A percentile compares a stretch with the other conserved stretches of the same genome.
Evolutionary conservation across 2,113 vertebrate species (phyloP).

Genomic region (Noturus placidus): DNA sequence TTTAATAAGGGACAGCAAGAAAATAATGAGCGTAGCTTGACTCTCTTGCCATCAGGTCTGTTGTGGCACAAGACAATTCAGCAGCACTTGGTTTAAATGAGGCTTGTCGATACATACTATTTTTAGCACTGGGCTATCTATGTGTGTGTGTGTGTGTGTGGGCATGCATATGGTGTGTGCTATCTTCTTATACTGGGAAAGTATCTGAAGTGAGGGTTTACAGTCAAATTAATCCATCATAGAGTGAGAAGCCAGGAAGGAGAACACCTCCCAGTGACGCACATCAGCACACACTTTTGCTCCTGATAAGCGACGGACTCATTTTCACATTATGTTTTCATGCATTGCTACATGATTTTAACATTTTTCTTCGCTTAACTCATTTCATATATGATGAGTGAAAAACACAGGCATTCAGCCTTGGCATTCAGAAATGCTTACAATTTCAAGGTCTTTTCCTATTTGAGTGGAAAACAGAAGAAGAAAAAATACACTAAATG

Average conservation of each 20-base stretch:
- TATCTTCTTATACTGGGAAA: constrained; percentile 28
- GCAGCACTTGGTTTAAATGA: constrained; percentile 32
- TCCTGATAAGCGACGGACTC: not conserved
- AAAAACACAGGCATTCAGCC: not conserved
- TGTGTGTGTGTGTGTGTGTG: constrained; percentile 3
- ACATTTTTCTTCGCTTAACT: not conserved
- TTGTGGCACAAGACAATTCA: constrained; percentile 19
- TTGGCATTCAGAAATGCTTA: not conserved
- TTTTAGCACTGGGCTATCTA: constrained; percentile 21
- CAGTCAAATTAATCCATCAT: constrained; percentile 45
- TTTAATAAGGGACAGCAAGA: constrained; percentile 2
- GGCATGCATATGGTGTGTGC: constrained; percentile 31
- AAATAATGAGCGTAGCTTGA: not conserved
- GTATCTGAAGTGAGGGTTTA: constrained; percentile 39
- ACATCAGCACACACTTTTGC: not conserved
- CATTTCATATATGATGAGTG: not conserved
- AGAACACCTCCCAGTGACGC: not conserved
- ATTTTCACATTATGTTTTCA: not conserved
- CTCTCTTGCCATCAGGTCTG: not conserved
- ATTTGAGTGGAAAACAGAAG: not conserved
- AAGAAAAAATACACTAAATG: not conserved
- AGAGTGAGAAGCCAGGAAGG: constrained; percentile 2
- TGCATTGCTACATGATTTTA: not conserved
- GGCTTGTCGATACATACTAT: constrained; percentile 40
- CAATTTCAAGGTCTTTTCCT: not conserved